Conservation (phyloP, 1,140 invertebrate genomes). For the Campoletis sonorensis region DNA sequence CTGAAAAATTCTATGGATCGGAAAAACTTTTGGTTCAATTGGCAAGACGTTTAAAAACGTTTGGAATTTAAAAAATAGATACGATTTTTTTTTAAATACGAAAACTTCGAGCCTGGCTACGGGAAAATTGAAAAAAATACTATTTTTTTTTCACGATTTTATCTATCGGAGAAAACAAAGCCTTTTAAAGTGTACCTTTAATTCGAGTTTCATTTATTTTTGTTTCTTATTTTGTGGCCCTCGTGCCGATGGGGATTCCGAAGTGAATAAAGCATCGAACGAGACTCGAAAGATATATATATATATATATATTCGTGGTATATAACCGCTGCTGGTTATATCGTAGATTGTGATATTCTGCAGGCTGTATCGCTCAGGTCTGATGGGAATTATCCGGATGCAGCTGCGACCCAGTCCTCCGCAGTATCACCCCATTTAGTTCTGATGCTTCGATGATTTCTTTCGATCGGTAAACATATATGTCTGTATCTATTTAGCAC, state of each 20-base stretch:
- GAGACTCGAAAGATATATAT: neutral
- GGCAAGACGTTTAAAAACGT: too few relatives aligned
- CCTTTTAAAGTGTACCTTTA: too few relatives aligned
- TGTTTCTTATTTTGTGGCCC: neutral
- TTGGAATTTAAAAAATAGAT: too few relatives aligned
- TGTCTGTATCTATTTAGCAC: too few relatives aligned
- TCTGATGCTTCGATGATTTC: constrained; percentile 25
- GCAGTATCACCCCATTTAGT: constrained; percentile 30
- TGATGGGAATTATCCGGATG: constrained; percentile 47
- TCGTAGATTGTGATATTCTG: constrained; percentile 5
- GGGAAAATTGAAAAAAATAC: too few relatives aligned
- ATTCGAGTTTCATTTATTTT: neutral
- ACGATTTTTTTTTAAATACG: too few relatives aligned
- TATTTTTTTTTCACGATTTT: too few relatives aligned
- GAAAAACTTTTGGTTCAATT: too few relatives aligned
- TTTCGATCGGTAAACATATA: neutral
- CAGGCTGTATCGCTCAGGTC: constrained; percentile 34
- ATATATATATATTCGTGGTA: constrained; percentile 19
- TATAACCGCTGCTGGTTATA: constrained; percentile 11
- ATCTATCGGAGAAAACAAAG: too few relatives aligned
- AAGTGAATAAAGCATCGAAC: neutral
- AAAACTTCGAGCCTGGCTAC: too few relatives aligned
- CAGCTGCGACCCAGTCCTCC: constrained; percentile 44
- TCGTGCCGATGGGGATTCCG: neutral
- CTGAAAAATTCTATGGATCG: too few relatives aligned